phyloP scores from a whole-genome alignment of 2,797 vertebrate species.

The Babyrousa celebensis region DNA sequence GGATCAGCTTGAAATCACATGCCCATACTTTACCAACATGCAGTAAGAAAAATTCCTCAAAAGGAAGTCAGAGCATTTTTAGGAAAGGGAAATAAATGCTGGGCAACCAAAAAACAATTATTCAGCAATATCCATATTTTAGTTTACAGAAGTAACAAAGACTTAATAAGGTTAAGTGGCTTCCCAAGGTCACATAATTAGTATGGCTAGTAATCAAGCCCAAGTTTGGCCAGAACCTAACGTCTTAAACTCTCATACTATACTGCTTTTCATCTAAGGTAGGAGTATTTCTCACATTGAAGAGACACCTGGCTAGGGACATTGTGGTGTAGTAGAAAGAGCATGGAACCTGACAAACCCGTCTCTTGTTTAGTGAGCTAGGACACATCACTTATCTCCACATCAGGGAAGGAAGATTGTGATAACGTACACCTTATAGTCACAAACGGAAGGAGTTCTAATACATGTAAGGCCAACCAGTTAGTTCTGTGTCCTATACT shows the following conservation, averaged over 20 bases:
- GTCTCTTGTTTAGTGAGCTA: slow-evolving; percentile 48
- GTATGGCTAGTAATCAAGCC: background rate
- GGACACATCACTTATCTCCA: slow-evolving; percentile 21
- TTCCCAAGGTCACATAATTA: background rate
- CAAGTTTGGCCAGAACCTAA: slow-evolving; percentile 10
- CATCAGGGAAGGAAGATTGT: background rate
- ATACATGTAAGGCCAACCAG: background rate
- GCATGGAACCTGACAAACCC: slow-evolving; percentile 15
- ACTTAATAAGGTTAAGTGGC: slow-evolving; percentile 2
- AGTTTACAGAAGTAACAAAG: slow-evolving; percentile 17
- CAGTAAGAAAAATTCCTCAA: slow-evolving; percentile 42
- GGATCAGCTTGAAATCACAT: slow-evolving; percentile 50
- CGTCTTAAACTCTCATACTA: background rate
- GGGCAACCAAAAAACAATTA: background rate
- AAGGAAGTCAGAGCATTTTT: background rate
- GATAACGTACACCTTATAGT: background rate
- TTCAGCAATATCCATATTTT: background rate
- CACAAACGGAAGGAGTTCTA: background rate
- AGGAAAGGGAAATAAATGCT: background rate
- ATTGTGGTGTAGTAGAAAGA: background rate
- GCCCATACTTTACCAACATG: background rate
- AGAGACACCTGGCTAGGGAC: background rate
- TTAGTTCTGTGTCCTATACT: background rate
- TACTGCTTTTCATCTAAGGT: background rate
- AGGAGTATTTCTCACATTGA: background rate